Conservation (phyloP, 2,888 invertebrate genomes). For the Acleris sparsana region DNA sequence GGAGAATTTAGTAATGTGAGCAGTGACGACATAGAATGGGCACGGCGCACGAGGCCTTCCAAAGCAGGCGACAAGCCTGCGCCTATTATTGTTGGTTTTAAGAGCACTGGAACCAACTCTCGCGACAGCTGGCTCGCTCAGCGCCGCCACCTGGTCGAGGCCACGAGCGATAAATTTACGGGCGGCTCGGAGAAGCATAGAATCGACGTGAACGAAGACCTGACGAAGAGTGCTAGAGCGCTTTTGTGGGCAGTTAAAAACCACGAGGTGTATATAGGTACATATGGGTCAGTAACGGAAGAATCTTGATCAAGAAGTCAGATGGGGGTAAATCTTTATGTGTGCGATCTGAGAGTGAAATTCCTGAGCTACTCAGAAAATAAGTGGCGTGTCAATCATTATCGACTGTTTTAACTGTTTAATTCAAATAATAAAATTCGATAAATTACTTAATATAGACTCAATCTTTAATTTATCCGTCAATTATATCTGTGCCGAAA, state of each 20-base stretch:
- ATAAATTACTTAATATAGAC: too few relatives aligned
- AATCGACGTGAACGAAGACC: background rate
- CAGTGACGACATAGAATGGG: background rate
- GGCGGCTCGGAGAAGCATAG: background rate
- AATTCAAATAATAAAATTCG: too few relatives aligned
- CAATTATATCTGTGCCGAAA: too few relatives aligned
- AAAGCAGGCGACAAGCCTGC: background rate
- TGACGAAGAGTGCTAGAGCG: background rate
- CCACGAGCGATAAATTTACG: background rate
- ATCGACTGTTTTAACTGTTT: too few relatives aligned
- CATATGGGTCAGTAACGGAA: too few relatives aligned
- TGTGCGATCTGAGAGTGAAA: too few relatives aligned
- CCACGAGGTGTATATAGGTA: background rate
- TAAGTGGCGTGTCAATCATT: too few relatives aligned
- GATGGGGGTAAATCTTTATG: too few relatives aligned
- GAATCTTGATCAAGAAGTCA: too few relatives aligned
- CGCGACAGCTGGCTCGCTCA: background rate
- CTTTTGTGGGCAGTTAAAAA: conserved; percentile 2
- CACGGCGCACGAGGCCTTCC: background rate
- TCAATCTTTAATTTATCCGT: too few relatives aligned
- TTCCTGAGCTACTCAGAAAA: too few relatives aligned
- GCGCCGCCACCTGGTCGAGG: background rate
- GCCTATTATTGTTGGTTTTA: background rate
- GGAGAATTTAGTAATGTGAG: background rate
- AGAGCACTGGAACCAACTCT: background rate